phyloP scores from a whole-genome alignment of 2,797 vertebrate genomes.

The Morelia viridis region DNA sequence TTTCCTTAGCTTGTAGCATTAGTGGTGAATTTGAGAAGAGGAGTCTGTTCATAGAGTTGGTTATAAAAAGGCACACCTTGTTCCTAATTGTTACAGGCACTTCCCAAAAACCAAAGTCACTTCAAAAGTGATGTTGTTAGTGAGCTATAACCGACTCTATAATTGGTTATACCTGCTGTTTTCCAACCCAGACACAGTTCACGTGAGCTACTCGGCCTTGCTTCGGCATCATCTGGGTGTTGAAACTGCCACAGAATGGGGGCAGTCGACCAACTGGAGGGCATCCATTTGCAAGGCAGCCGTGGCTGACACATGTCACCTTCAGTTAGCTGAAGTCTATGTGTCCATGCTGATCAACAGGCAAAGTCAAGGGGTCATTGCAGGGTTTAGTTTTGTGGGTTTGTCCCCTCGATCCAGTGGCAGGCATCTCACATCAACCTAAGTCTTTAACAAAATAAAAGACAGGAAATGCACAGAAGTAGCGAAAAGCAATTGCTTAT shows the following conservation, averaged over 20 bases:
- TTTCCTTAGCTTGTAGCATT: background rate
- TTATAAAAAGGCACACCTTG: background rate
- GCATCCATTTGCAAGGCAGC: background rate
- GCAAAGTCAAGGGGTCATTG: background rate
- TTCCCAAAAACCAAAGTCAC: background rate
- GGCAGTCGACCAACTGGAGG: background rate
- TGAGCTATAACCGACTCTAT: background rate
- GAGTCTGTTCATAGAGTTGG: background rate
- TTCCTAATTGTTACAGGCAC: background rate
- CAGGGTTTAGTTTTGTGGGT: background rate
- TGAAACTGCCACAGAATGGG: background rate
- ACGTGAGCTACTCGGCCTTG: background rate
- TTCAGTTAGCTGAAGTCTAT: background rate
- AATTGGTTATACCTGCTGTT: background rate
- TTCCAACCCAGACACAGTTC: background rate
- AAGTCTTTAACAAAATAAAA: background rate
- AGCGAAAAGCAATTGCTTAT: background rate
- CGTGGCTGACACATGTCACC: background rate
- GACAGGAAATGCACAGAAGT: background rate
- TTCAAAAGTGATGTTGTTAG: background rate
- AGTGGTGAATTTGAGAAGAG: background rate
- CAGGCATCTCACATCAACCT: background rate
- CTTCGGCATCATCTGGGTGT: background rate
- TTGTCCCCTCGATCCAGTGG: background rate
- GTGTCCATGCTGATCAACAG: background rate